Conservation (phyloP, 1,140 invertebrate species). For the Hycleus phaleratus region DNA sequence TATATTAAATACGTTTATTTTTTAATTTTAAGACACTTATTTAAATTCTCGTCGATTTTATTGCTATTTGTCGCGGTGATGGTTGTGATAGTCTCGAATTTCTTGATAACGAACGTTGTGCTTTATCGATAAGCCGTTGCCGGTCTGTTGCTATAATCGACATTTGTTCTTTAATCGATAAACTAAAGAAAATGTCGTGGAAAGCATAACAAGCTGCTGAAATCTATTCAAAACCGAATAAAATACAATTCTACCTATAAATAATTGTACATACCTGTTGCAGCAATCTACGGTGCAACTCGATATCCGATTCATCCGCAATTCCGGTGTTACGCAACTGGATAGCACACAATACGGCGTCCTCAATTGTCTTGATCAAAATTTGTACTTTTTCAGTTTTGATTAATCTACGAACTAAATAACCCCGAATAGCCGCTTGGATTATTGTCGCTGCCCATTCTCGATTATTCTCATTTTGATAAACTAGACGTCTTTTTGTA, state of each 20-base stretch:
- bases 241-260: not conserved
- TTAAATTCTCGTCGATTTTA: not conserved
- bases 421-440: slow-evolving; percentile 69
- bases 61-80: not conserved
- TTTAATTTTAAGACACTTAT: too few species aligned
- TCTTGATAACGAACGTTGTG: slow-evolving; percentile 11
- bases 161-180: slow-evolving; percentile 48
- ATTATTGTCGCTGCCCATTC: slow-evolving; percentile 54
- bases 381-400: slow-evolving; percentile 69
- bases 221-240: slow-evolving; percentile 39
- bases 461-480: not conserved
- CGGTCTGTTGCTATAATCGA: slow-evolving; percentile 47
- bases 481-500: not conserved
- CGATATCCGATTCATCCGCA: slow-evolving; percentile 53
- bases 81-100: not conserved
- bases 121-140: slow-evolving; percentile 30
- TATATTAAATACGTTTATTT: too few species aligned
- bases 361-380: slow-evolving; percentile 72
- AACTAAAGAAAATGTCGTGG: slow-evolving; percentile 52
- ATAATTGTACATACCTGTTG: slow-evolving; percentile 46
- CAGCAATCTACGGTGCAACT: slow-evolving; percentile 52
- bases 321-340: slow-evolving; percentile 62
- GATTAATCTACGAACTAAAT: slow-evolving; percentile 68
- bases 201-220: slow-evolving; percentile 54
- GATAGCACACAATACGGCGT: slow-evolving; percentile 65